A percentile compares a stretch with the other conserved stretches of the same genome.
Conservation (phyloP, 2,888 invertebrate genomes). For the Drosophila austrosaltans region DNA sequence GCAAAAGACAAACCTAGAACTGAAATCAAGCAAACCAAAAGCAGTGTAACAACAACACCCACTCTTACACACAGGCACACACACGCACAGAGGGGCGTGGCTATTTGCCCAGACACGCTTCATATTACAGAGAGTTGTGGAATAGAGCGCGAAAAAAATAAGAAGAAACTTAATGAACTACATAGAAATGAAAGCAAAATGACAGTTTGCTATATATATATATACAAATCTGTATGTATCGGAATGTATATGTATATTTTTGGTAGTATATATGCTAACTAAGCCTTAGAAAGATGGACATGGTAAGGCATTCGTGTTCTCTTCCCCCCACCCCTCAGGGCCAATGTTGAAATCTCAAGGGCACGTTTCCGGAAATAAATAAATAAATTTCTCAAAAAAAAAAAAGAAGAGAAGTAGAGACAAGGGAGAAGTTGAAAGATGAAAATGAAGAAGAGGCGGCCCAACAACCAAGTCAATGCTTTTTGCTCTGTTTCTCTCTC, state of each 20-base stretch:
- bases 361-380: slow-evolving; percentile 78
- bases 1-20: slow-evolving; percentile 26
- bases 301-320: slow-evolving; percentile 13
- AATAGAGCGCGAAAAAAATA: slow-evolving; percentile 51
- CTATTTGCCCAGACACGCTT: slow-evolving; percentile 11
- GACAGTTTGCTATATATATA: slow-evolving; percentile 28
- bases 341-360: slow-evolving; percentile 63
- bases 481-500: not conserved
- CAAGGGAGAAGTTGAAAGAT: slow-evolving; percentile 28
- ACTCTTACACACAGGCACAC: slow-evolving; percentile 39
- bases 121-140: slow-evolving; percentile 29
- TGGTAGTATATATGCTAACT: slow-evolving; percentile 4
- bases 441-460: slow-evolving; percentile 36
- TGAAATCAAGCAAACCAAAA: slow-evolving; percentile 17
- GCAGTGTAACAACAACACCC: slow-evolving; percentile 3
- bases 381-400: slow-evolving; percentile 69
- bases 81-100: not conserved
- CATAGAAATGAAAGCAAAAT: slow-evolving; percentile 57
- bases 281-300: slow-evolving; percentile 27
- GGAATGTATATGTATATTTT: slow-evolving; percentile 4
- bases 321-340: not conserved
- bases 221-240: slow-evolving; percentile 28
- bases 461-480: slow-evolving; percentile 8
- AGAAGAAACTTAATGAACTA: slow-evolving; percentile 70
- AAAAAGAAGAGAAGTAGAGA: slow-evolving; percentile 11